These are phyloP conservation scores for Melanotaenia duboulayi DNA, from an alignment of 2,113 vertebrate genomes.

Conservation along the genomic window DNA sequence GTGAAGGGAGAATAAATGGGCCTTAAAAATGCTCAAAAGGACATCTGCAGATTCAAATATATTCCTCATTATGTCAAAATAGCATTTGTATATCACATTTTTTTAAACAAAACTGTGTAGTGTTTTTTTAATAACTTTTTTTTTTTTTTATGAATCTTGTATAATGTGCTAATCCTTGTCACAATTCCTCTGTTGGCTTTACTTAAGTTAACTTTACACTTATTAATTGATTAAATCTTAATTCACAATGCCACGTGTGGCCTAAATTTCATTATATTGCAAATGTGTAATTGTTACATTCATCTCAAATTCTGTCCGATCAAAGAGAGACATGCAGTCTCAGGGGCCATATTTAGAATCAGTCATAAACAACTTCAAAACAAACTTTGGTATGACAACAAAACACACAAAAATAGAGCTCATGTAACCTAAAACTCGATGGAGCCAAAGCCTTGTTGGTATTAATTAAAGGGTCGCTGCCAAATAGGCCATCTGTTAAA, in stretches of 20 bases:
- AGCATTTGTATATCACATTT: too few species aligned
- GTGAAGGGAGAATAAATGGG: too few species aligned
- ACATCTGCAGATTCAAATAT: too few species aligned
- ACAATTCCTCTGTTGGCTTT: not conserved
- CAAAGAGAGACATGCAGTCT: constrained; percentile 8
- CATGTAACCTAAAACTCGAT: constrained; percentile 34
- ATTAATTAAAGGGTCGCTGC: constrained; percentile 50
- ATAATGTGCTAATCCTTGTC: not conserved
- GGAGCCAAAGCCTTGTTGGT: constrained; percentile 32
- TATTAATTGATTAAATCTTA: not conserved
- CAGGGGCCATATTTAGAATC: constrained; percentile 18
- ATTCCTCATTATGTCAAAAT: too few species aligned
- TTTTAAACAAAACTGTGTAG: too few species aligned
- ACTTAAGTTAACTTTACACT: too few species aligned
- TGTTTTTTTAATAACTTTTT: not conserved
- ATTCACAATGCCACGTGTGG: constrained; percentile 8
- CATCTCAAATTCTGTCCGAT: constrained; percentile 20
- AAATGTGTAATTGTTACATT: constrained; percentile 9
- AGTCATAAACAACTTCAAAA: constrained; percentile 22
- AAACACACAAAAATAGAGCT: constrained; percentile 26
- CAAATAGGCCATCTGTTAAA: constrained; percentile 60
- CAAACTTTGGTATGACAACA: constrained; percentile 16
- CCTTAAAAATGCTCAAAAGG: too few species aligned
- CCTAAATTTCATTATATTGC: constrained; percentile 21
- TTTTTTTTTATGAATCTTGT: not conserved